These are phyloP conservation scores for Synanceia verrucosa DNA, from an alignment of 2,797 vertebrate genomes.

Conservation along the genomic window DNA sequence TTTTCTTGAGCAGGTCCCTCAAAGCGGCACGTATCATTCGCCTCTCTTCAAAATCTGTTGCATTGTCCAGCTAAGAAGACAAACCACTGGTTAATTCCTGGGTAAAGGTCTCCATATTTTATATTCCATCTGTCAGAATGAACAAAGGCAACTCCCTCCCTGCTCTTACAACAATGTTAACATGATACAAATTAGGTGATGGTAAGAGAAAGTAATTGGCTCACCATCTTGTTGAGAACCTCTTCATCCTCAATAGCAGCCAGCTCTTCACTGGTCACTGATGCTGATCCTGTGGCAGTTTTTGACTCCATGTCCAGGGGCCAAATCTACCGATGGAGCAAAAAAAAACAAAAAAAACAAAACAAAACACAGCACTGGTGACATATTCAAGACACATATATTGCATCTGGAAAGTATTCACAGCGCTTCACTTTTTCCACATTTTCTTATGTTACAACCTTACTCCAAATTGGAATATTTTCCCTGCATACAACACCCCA, in stretches of 20 bases:
- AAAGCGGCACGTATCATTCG: conserved; percentile 90
- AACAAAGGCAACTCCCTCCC: background rate
- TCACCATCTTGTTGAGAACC: conserved; percentile 93
- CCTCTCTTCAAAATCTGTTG: conserved; percentile 90
- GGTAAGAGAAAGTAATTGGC: background rate
- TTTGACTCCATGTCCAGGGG: conserved; percentile 65
- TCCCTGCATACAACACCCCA: too few species aligned
- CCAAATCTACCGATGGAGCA: background rate
- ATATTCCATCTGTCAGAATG: too few species aligned
- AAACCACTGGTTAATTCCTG: background rate
- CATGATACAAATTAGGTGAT: background rate
- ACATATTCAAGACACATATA: background rate
- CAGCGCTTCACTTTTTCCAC: too few species aligned
- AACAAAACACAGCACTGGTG: background rate
- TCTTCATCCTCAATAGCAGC: conserved; percentile 91
- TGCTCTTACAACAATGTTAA: background rate
- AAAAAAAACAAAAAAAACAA: background rate
- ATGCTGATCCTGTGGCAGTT: conserved; percentile 21
- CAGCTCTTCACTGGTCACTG: conserved; percentile 81
- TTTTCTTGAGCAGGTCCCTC: conserved; percentile 92
- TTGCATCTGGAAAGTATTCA: too few species aligned
- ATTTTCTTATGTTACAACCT: too few species aligned
- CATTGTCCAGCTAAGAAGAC: conserved; percentile 86
- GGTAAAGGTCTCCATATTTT: conserved; percentile 1
- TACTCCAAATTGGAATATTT: too few species aligned